These are phyloP conservation scores for Acanthaster planci DNA, from an alignment of 35 echinoderm and acorn worm genomes.

Conservation along the genomic window DNA sequence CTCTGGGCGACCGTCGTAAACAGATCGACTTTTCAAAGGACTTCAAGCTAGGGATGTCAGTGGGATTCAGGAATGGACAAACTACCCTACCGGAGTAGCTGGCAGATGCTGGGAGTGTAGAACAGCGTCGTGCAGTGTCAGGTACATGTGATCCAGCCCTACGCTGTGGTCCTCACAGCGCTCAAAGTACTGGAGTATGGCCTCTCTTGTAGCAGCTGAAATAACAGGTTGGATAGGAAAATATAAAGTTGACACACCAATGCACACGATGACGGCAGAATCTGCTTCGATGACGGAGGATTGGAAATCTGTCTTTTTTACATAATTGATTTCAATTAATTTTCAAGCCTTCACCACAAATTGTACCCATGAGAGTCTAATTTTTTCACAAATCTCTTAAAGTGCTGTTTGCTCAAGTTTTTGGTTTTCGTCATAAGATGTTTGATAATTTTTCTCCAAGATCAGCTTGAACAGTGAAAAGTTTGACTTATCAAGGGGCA, in stretches of 20 bases:
- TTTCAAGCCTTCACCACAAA: no score
- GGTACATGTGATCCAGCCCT: conserved; percentile 27
- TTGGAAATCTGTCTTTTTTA: no score
- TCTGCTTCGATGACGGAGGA: no score
- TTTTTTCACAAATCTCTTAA: no score
- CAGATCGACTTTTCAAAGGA: background rate
- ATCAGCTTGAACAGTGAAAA: no score
- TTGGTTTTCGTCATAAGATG: no score
- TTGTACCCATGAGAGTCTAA: no score
- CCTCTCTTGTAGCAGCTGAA: background rate
- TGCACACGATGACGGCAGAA: no score
- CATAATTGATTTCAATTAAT: no score
- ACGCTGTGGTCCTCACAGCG: conserved; percentile 13
- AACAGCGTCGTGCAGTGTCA: conserved; percentile 28
- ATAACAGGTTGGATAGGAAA: background rate
- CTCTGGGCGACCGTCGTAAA: background rate
- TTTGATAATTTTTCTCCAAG: no score
- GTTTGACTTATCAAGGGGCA: no score
- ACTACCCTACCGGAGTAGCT: conserved; percentile 3
- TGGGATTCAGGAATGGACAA: background rate
- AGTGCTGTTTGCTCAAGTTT: no score
- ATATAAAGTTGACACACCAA: background rate
- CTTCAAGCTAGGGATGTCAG: background rate
- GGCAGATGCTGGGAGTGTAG: conserved; percentile 8
- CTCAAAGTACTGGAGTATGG: background rate